Conservation (phyloP, 2,797 vertebrate genomes). For the Gambusia yucatana region DNA sequence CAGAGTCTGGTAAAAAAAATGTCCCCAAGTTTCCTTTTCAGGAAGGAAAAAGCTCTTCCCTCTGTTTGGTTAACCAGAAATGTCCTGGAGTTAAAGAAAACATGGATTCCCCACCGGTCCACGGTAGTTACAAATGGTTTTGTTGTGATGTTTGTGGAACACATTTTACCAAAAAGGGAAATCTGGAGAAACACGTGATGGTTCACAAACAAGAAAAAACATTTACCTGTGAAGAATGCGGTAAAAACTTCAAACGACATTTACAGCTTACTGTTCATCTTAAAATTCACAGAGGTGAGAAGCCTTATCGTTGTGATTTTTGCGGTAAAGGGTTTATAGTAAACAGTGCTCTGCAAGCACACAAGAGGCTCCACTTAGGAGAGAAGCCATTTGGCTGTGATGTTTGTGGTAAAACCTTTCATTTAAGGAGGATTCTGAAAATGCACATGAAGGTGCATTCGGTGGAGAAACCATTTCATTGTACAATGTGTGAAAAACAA, state of each 20-base stretch:
- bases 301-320: constrained; percentile 4
- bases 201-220: constrained; percentile 2
- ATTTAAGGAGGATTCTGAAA: neutral
- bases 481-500: constrained; percentile 3
- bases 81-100: neutral
- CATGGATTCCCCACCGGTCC: neutral
- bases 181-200: neutral
- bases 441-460: constrained; percentile 7
- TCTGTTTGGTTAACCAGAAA: neutral
- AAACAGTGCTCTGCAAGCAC: neutral
- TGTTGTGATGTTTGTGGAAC: constrained; percentile 1
- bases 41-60: neutral
- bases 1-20: constrained; percentile 3
- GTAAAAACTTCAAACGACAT: constrained; percentile 8
- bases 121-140: neutral
- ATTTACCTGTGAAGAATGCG: constrained; percentile 2
- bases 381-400: constrained; percentile 10
- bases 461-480: constrained; percentile 12
- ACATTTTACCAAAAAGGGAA: neutral
- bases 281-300: constrained; percentile 9
- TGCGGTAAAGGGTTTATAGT: neutral
- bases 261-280: constrained; percentile 4
- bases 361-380: constrained; percentile 6
- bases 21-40: neutral
- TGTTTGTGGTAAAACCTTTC: constrained; percentile 6